Evolutionary conservation across 1,140 invertebrate species (phyloP).

Genomic region (Drosophila erecta): DNA sequence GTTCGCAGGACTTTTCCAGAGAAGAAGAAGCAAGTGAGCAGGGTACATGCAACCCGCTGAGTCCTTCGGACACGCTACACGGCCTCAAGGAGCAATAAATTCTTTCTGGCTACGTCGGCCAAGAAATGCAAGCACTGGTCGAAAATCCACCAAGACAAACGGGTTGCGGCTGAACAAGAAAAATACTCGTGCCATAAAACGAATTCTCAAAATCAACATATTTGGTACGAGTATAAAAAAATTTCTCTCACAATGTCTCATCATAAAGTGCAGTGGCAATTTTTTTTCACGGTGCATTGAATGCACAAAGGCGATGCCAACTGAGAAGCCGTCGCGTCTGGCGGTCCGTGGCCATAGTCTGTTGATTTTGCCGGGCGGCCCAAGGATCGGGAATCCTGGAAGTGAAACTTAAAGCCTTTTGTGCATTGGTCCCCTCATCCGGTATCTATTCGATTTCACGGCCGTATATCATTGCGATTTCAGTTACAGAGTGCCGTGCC

Average conservation of each 20-base stretch:
- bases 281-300: constrained; percentile 8
- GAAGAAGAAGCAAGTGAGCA: not conserved
- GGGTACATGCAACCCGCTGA: constrained; percentile 75
- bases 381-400: constrained; percentile 26
- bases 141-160: not conserved
- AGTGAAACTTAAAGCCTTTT: constrained; percentile 65
- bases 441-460: constrained; percentile 66
- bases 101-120: constrained; percentile 49
- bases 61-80: constrained; percentile 74
- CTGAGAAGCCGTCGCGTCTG: constrained; percentile 32
- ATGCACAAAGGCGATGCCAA: constrained; percentile 26
- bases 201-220: too few species aligned
- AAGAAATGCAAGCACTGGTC: constrained; percentile 55
- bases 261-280: not conserved
- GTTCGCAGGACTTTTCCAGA: constrained; percentile 4
- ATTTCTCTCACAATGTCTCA: too few species aligned
- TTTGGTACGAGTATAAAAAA: too few species aligned
- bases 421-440: constrained; percentile 5
- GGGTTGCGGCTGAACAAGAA: too few species aligned
- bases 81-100: constrained; percentile 76
- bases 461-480: constrained; percentile 81
- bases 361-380: constrained; percentile 68
- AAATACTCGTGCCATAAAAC: too few species aligned
- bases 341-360: constrained; percentile 58
- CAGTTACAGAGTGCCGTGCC: constrained; percentile 64